A percentile compares a stretch with the other conserved stretches of the same genome.
These are phyloP conservation scores for Baccha elongata DNA, from an alignment of 2,888 invertebrate species.

Conservation along the genomic window DNA sequence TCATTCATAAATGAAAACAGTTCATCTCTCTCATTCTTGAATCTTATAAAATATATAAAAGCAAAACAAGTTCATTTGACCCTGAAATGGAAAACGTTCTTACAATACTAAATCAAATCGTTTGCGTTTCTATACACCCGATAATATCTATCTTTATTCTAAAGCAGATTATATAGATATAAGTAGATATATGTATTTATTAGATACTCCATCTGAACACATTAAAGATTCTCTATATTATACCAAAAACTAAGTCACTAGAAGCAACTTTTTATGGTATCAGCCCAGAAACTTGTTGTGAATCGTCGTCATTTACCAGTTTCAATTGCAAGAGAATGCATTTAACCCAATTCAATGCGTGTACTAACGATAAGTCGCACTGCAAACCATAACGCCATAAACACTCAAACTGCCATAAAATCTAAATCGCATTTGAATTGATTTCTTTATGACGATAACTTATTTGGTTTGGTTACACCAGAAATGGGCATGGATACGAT, in stretches of 20 bases:
- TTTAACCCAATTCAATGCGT: constrained; percentile 37
- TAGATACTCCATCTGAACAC: neutral
- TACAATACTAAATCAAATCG: constrained; percentile 11
- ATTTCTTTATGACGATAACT: neutral
- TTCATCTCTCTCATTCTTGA: constrained; percentile 36
- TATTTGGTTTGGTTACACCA: constrained; percentile 43
- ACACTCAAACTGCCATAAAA: constrained; percentile 15
- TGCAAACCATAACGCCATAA: constrained; percentile 47
- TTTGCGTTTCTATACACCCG: too few relatives aligned
- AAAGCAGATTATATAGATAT: too few relatives aligned
- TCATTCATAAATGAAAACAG: neutral
- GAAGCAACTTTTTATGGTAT: neutral
- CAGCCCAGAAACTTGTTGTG: constrained; percentile 16
- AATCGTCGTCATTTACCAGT: neutral
- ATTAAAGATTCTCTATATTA: constrained; percentile 28
- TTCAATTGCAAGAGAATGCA: constrained; percentile 26
- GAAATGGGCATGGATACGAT: constrained; percentile 40
- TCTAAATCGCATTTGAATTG: neutral
- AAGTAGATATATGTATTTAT: too few relatives aligned
- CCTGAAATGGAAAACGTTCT: constrained; percentile 37
- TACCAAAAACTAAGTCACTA: constrained; percentile 42
- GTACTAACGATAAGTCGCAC: neutral
- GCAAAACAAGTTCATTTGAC: constrained; percentile 33
- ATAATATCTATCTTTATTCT: neutral
- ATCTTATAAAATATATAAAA: neutral